phyloP scores from a whole-genome alignment of 2,888 invertebrate species.

The Linnaemya vulpina region DNA sequence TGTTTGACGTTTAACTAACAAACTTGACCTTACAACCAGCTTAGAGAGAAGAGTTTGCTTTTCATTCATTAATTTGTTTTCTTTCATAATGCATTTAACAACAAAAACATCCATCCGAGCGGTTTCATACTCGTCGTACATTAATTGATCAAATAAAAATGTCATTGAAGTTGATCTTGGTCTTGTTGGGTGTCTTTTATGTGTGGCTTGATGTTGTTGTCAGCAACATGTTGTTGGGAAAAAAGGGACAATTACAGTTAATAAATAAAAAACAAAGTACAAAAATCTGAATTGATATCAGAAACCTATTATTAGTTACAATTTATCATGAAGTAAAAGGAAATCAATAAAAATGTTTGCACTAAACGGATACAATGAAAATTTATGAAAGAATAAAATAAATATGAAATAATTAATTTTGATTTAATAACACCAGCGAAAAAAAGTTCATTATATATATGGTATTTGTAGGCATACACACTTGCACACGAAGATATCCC shows the following conservation, averaged over 20 bases:
- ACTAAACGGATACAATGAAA: slow-evolving; percentile 1
- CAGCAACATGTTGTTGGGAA: not conserved
- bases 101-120: slow-evolving; percentile 27
- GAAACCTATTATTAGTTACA: slow-evolving; percentile 38
- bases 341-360: slow-evolving; percentile 26
- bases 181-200: slow-evolving; percentile 55
- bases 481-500: too few species aligned
- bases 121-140: slow-evolving; percentile 16
- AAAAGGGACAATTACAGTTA: slow-evolving; percentile 1
- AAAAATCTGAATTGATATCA: slow-evolving; percentile 47
- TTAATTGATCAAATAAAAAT: slow-evolving; percentile 72
- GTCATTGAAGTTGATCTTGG: slow-evolving; percentile 64
- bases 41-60: slow-evolving; percentile 45
- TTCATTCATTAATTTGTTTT: slow-evolving; percentile 15
- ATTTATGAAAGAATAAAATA: slow-evolving; percentile 1
- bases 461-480: too few species aligned
- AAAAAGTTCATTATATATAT: not conserved
- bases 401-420: slow-evolving; percentile 12
- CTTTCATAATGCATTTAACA: slow-evolving; percentile 15
- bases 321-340: not conserved
- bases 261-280: slow-evolving; percentile 6
- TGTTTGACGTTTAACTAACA: slow-evolving; percentile 61
- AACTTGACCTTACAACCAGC: slow-evolving; percentile 69
- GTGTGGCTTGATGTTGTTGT: not conserved
- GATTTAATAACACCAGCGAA: slow-evolving; percentile 23